Conservation (phyloP, 92 coral and sea anemone genomes). For the Palythoa grandis region DNA sequence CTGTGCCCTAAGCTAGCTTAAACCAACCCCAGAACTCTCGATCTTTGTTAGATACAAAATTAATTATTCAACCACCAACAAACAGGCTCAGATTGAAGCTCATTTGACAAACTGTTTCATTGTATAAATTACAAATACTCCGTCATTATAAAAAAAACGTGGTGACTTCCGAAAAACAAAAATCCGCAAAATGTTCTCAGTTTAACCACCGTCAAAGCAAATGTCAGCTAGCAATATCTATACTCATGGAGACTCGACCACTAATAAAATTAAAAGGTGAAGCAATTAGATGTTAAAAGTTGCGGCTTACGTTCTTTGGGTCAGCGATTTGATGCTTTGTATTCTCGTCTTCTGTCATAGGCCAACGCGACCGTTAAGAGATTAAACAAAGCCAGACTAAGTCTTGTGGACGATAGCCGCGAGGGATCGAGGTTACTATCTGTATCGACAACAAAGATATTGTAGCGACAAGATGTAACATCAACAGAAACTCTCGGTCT, state of each 20-base stretch:
- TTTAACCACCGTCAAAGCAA: neutral
- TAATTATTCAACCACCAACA: conserved; percentile 6
- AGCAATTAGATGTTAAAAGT: conserved; percentile 4
- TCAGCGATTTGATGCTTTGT: conserved; percentile 11
- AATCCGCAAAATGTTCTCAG: neutral
- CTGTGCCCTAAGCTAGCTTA: neutral
- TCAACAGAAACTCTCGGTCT: neutral
- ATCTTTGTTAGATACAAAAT: neutral
- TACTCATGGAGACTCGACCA: neutral
- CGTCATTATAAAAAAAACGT: neutral
- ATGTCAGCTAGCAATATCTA: neutral
- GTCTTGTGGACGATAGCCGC: neutral
- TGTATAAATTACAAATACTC: neutral
- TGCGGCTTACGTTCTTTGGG: conserved; percentile 36
- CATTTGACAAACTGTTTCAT: neutral
- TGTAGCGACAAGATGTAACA: conserved; percentile 26
- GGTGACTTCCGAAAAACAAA: neutral
- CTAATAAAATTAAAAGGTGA: conserved; percentile 6
- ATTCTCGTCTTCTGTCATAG: conserved; percentile 24
- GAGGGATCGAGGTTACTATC: conserved; percentile 11
- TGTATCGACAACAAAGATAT: conserved; percentile 29
- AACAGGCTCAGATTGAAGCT: neutral
- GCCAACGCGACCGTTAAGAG: conserved; percentile 28
- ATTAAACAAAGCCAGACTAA: conserved; percentile 22
- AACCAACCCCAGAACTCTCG: neutral